phyloP scores from a whole-genome alignment of 2,888 invertebrate species.

The Ctena decussata region DNA sequence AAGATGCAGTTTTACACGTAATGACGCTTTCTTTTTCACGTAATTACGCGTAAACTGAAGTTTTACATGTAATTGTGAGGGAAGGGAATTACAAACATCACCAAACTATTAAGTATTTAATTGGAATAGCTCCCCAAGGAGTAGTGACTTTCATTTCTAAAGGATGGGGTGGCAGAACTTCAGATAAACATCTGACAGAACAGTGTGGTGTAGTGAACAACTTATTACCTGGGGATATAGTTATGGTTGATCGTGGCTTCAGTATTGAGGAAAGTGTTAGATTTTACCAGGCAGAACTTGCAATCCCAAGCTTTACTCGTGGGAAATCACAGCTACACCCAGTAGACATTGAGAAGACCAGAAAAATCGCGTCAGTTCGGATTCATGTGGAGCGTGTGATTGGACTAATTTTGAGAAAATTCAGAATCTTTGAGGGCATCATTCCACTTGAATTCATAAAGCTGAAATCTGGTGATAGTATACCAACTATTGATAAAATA shows the following conservation, averaged over 20 bases:
- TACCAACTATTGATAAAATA: constrained; percentile 42
- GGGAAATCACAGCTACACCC: constrained; percentile 55
- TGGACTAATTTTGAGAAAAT: constrained; percentile 43
- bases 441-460: constrained; percentile 30
- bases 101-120: constrained; percentile 69
- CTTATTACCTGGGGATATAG: constrained; percentile 50
- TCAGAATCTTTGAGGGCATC: constrained; percentile 36
- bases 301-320: constrained; percentile 56
- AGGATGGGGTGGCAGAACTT: constrained; percentile 70
- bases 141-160: constrained; percentile 66
- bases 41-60: no score
- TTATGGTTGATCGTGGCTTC: constrained; percentile 70
- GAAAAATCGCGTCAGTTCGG: constrained; percentile 51
- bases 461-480: constrained; percentile 17
- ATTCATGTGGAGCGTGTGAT: constrained; percentile 65
- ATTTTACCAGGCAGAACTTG: constrained; percentile 37
- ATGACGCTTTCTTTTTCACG: no score
- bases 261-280: constrained; percentile 47
- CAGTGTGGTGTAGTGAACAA: constrained; percentile 57
- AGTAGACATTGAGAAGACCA: constrained; percentile 47
- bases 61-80: no score
- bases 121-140: constrained; percentile 69
- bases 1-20: no score
- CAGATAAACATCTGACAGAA: constrained; percentile 68
- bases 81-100: constrained; percentile 52